Evolutionary conservation across 2,797 vertebrate species (phyloP), one percentile per base, ranked within the genome.

Genomic region (Xiphorhynchus erythropygius): DNA sequence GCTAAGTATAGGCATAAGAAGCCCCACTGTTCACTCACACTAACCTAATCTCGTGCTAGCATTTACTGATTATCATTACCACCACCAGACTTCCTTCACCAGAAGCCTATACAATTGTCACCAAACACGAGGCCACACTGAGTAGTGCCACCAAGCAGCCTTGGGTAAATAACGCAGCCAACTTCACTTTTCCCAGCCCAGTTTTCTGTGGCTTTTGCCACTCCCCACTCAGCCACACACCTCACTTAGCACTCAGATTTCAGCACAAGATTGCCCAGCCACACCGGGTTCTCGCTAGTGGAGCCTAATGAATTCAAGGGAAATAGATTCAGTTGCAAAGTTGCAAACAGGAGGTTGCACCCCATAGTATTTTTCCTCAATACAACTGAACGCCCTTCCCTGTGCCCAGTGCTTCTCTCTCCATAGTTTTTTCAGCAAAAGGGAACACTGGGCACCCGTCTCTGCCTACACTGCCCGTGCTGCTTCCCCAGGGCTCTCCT

Each of bases 81-180:
- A 56, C 2, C 25, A 22, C 12, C 32, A 14, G 3, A 30, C 25
- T 21, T 41, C 30, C 7, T 25, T 33, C 50, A 23, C 0, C 35
- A 7, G 1, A 28, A 57, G 15, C 53, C 23, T 4, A 7, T 3
- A 0, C 2, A 14, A 23, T 3, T 18, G 19, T 37, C 19, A 17
- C 42, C 18, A 2, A 53, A 3, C 23, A 9, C 1, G 7, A 37
- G 13, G 22, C 25, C n/a, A 3, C 24, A 1, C 37, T 30, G 46
- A 5, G 6, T 42, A 46, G 41, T 11, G 21, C 19, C 39, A 30
- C 28, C 13, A 0, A 0, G 4, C 27, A n/a, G 30, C 4, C 18
- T 7, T 28, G 10, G n/a, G 39, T 4, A 14, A 41, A 13, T 28
- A 30, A 32, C 32, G 15, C 41, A 60, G 55, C 7, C 30, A 42